phyloP scores from a whole-genome alignment of 2,888 invertebrate genomes.

The Troides helena region DNA sequence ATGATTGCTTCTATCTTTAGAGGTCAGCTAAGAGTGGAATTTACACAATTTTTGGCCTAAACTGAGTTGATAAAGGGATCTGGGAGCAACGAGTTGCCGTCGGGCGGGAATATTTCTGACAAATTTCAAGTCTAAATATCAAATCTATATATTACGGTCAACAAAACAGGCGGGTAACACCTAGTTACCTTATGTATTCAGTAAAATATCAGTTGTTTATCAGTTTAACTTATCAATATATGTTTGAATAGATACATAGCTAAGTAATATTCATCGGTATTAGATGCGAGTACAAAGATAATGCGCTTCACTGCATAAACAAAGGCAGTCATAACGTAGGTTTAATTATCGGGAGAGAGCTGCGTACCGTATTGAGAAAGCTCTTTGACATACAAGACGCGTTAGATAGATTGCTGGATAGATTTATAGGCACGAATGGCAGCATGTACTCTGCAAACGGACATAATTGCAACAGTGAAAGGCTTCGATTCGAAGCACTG shows the following conservation, averaged over 20 bases:
- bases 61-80: too few species aligned
- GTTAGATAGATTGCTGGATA: slow-evolving; percentile 12
- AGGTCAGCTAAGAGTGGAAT: too few species aligned
- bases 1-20: too few species aligned
- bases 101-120: too few species aligned
- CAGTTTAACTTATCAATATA: background rate
- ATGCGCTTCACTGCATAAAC: slow-evolving; percentile 36
- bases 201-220: too few species aligned
- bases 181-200: too few species aligned
- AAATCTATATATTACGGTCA: too few species aligned
- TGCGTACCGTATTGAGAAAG: slow-evolving; percentile 20
- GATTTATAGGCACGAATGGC: slow-evolving; percentile 1
- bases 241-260: slow-evolving; percentile 6
- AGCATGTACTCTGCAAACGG: slow-evolving; percentile 2
- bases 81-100: too few species aligned
- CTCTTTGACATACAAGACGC: slow-evolving; percentile 24
- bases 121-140: too few species aligned
- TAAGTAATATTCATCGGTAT: slow-evolving; percentile 8
- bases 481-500: slow-evolving; percentile 4
- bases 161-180: too few species aligned
- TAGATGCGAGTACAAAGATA: slow-evolving; percentile 13
- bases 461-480: background rate
- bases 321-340: slow-evolving; percentile 39
- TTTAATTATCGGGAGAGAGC: slow-evolving; percentile 35
- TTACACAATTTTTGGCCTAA: too few species aligned